A percentile compares a stretch with the other conserved stretches of the same genome.
Evolutionary conservation across 2,888 invertebrate genomes (phyloP).

Genomic region (Nowickia ferox): DNA sequence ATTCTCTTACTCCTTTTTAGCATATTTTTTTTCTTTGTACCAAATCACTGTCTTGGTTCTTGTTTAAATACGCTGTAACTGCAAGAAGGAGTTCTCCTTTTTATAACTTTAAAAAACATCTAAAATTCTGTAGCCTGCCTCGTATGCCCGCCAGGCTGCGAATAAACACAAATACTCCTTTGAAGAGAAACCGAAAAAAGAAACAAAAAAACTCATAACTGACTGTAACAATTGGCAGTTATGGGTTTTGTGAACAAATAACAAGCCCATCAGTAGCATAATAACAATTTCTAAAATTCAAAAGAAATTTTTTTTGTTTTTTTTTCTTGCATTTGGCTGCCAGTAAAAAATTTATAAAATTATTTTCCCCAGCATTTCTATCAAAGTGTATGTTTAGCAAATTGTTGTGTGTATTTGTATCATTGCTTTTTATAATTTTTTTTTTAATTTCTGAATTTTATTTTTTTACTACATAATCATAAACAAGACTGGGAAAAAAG

Average conservation of each 20-base stretch:
- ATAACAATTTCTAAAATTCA: constrained; percentile 60
- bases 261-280: constrained; percentile 48
- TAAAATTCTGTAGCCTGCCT: constrained; percentile 1
- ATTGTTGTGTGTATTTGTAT: constrained; percentile 10
- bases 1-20: too few species aligned
- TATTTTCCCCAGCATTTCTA: constrained; percentile 40
- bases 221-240: constrained; percentile 61
- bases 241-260: constrained; percentile 59
- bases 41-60: too few species aligned
- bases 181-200: neutral
- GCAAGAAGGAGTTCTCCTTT: too few species aligned
- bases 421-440: constrained; percentile 38
- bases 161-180: neutral
- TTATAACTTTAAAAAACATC: too few species aligned
- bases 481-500: constrained; percentile 13
- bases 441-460: neutral
- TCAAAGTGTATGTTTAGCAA: constrained; percentile 23
- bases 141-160: neutral
- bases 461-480: constrained; percentile 40
- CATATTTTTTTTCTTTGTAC: too few species aligned
- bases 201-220: neutral
- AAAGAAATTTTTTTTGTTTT: neutral
- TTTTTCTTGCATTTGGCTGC: neutral
- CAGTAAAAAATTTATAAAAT: constrained; percentile 48
- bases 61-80: too few species aligned